Evolutionary conservation across 2,888 invertebrate species (phyloP), one percentile per base, ranked within the genome.

Genomic region (Crepidodera aurea): DNA sequence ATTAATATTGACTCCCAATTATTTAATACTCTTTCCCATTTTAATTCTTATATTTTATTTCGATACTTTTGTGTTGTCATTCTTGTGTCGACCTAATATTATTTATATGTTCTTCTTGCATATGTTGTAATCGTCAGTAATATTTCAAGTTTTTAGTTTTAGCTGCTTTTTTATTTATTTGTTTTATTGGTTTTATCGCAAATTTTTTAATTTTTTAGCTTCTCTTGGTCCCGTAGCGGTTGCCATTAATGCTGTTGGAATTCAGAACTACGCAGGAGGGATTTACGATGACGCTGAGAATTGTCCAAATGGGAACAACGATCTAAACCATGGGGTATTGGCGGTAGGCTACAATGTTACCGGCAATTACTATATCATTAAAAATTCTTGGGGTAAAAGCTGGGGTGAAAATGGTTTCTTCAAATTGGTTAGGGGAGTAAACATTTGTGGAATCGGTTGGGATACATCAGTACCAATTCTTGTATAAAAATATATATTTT

Each of bases 351-450:
- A 46, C 22, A 29, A 29, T 29, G 2, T 42, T 42, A 42, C 42
- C 7, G 42, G 18, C 8, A 51, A 51, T 32, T 51, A 27, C 51
- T 51, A 12, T n/a, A 51, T 51, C 13, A 13, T 51, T 7, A 51
- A 51, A 7, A 51, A 51, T 32, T 51, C 51, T 32, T 51, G 51
- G 51, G 51, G 51, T 12, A 13, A 27, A 6, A 8, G 1, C 22
- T 51, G 51, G 51, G 51, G 51, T n/a, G 51, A 51, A 29, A 12
- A 22, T 29, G 51, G 51, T 15, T 51, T 12, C 51, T 15, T 51
- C 5, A 22, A 32, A 51, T 1, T 51, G 27, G 29, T 19, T 10
- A 42, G n/a, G 16, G 19, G 42, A 2, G 16, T 18, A 15, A 7
- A 18, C 8, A 10, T 42, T 18, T 42, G 42, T 13, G 16, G 42